Percentiles rank a stretch among this genome's conserved stretches.
Evolutionary conservation across 2,113 vertebrate species (phyloP).

Genomic region (Paedocypris sp.): DNA sequence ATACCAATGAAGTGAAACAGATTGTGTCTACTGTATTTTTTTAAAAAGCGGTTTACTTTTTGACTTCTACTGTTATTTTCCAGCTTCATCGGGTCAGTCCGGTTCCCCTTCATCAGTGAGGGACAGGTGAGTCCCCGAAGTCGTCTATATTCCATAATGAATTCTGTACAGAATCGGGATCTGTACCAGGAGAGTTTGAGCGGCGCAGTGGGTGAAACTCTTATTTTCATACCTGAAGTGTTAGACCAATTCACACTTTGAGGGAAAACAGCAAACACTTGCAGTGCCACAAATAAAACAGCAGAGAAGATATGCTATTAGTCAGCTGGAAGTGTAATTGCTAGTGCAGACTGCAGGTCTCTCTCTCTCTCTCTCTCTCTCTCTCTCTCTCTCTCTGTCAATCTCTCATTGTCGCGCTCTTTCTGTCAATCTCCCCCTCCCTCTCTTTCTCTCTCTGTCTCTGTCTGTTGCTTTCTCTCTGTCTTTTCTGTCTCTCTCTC

Average conservation of each 20-base stretch:
- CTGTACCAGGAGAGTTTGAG: conserved; percentile 41
- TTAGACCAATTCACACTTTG: conserved; percentile 31
- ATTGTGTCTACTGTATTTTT: too few species aligned
- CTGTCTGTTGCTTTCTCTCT: background rate
- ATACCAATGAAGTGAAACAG: too few species aligned
- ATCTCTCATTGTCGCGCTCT: background rate
- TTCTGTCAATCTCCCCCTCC: background rate
- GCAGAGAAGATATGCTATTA: background rate
- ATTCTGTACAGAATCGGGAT: conserved; percentile 40
- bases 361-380: background rate
- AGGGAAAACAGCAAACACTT: conserved; percentile 18
- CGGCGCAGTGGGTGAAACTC: conserved; percentile 26
- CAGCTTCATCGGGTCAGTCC: conserved; percentile 10
- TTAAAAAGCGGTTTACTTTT: background rate
- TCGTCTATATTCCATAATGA: conserved; percentile 38
- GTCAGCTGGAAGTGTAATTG: background rate
- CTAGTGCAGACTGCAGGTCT: too few species aligned
- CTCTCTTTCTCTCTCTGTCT: background rate
- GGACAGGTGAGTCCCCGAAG: conserved; percentile 14
- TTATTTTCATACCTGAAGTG: conserved; percentile 44
- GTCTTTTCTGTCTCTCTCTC: background rate
- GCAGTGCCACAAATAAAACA: conserved; percentile 25
- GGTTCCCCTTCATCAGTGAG: too few species aligned
- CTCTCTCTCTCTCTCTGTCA: background rate
- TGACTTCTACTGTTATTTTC: conserved; percentile 28